phyloP scores from a whole-genome alignment of 2,113 vertebrate species.

The Rhineura floridana region DNA sequence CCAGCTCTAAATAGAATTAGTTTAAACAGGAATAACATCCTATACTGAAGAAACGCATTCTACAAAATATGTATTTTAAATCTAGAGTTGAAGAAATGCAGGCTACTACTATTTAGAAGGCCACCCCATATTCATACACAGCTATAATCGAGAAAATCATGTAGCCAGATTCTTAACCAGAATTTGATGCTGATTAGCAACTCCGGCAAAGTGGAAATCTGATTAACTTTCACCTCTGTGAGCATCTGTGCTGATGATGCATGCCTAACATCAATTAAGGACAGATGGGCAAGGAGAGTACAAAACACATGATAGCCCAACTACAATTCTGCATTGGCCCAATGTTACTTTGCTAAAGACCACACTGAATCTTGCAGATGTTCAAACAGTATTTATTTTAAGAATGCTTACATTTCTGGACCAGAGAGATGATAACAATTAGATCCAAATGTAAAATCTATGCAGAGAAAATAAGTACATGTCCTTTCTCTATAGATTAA shows the following conservation, averaged over 20 bases:
- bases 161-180: not conserved
- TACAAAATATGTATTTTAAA: not conserved
- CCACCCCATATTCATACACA: not conserved
- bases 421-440: too few species aligned
- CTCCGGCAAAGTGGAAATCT: not conserved
- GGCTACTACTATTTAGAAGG: not conserved
- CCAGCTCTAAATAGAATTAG: not conserved
- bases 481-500: too few species aligned
- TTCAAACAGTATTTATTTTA: not conserved
- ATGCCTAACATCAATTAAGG: not conserved
- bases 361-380: not conserved
- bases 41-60: constrained; percentile 11
- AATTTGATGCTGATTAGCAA: not conserved
- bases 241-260: too few species aligned
- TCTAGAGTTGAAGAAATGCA: not conserved
- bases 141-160: not conserved
- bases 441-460: too few species aligned
- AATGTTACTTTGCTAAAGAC: not conserved
- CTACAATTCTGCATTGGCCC: not conserved
- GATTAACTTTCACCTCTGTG: not conserved
- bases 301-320: not conserved
- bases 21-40: constrained; percentile 54
- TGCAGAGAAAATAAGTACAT: too few species aligned
- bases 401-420: too few species aligned
- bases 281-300: not conserved